Evolutionary conservation across 2,888 invertebrate species (phyloP).

Genomic region (Chaitophorus viminalis): DNA sequence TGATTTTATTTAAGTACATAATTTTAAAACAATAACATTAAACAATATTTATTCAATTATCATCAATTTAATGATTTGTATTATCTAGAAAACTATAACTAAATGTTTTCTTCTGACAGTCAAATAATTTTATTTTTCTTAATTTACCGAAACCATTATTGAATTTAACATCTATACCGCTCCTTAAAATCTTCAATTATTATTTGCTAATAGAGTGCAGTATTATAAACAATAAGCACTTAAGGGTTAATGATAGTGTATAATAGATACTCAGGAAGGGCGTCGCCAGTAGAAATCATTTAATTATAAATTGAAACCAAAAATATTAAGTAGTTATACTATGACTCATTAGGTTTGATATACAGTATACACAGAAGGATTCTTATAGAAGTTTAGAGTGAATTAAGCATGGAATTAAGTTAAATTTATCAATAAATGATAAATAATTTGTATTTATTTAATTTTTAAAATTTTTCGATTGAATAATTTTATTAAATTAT

Average conservation of each 20-base stretch:
- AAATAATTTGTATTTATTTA: too few relatives aligned
- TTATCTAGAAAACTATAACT: neutral
- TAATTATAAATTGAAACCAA: slow-evolving; percentile 25
- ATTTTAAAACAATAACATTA: neutral
- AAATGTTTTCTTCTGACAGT: neutral
- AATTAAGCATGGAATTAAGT: too few relatives aligned
- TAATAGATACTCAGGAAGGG: slow-evolving; percentile 50
- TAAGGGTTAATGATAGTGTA: slow-evolving; percentile 31
- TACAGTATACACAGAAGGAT: neutral
- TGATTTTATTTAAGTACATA: neutral
- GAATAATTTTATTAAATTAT: too few relatives aligned
- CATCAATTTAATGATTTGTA: neutral
- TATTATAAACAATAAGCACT: slow-evolving; percentile 42
- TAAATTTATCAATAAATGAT: too few relatives aligned
- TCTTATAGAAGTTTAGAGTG: too few relatives aligned
- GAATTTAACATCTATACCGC: slow-evolving; percentile 22
- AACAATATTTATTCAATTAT: neutral
- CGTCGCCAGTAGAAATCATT: slow-evolving; percentile 14
- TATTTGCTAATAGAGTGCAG: slow-evolving; percentile 29
- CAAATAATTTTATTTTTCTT: slow-evolving; percentile 12
- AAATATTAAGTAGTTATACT: slow-evolving; percentile 6
- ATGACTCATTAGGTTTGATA: neutral
- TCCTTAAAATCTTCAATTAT: slow-evolving; percentile 50
- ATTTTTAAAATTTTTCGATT: too few relatives aligned
- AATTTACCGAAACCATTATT: slow-evolving; percentile 7